Evolutionary conservation across 2,797 vertebrate genomes (phyloP), one percentile per base, ranked within the genome.

Genomic region (Coregonus ussuriensis): DNA sequence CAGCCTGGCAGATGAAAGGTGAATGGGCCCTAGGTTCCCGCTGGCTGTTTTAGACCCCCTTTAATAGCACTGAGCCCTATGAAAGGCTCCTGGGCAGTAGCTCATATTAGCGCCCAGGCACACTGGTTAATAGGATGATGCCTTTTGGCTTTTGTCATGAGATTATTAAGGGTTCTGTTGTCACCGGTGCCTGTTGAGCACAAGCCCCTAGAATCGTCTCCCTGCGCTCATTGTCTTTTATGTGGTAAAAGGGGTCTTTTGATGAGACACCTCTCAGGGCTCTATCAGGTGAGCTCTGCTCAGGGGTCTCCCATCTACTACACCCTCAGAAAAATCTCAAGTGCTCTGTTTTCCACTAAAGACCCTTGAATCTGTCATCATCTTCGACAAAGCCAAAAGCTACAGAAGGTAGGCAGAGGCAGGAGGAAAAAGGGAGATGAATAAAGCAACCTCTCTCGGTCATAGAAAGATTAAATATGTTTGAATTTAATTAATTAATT

Each of bases 131-230:
- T 97, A 95, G 96, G 96, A 97, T 97, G 97, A 97, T 97, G 96
- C 96, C 96, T 98, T 97, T 97, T 96, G 96, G 95, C 97, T 97
- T 98, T 99, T 98, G 97, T 98, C 94, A 94, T 91, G 90, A 98
- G 96, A 97, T 98, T 97, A 98, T 98, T 96, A 97, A 95, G 96
- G 93, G 95, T 94, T 97, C 94, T 94, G 93, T 95, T 95, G 95
- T 95, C 94, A 94, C 94, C 91, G 81, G 83, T 69, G 93, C 95
- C 95, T 94, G 93, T 96, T 95, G 94, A 96, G 93, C 89, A 90
- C 91, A 93, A 94, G 94, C 93, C 94, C 92, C 94, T 94, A 95
- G 96, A 96, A 94, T 92, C 93, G 81, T 94, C 93, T 95, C 95
- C 90, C 91, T 84, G 15, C 2, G 85, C 84, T 82, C 90, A 94